phyloP scores from a whole-genome alignment of 2,113 vertebrate species.

The Lycaon pictus region DNA sequence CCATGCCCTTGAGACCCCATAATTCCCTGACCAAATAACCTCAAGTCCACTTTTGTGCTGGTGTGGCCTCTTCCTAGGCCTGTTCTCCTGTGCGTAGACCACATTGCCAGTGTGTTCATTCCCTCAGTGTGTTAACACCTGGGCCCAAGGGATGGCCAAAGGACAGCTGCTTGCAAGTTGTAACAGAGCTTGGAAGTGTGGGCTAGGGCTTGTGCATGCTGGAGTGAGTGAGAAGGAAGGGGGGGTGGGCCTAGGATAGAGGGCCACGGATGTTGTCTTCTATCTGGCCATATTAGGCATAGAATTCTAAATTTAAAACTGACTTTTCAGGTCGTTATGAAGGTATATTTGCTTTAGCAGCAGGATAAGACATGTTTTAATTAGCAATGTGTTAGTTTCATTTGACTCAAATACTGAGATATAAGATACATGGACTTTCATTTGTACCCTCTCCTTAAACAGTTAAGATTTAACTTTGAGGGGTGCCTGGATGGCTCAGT shows the following conservation, averaged over 20 bases:
- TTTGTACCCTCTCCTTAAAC: neutral
- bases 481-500: no score
- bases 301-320: neutral
- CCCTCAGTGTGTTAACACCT: neutral
- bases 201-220: neutral
- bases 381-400: neutral
- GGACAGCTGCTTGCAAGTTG: neutral
- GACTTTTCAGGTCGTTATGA: neutral
- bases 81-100: neutral
- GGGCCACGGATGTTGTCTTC: neutral
- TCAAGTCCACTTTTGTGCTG: neutral
- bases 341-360: neutral
- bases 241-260: neutral
- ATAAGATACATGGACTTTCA: neutral
- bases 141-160: neutral
- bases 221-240: neutral
- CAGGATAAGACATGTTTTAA: neutral
- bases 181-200: neutral
- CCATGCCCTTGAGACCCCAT: neutral
- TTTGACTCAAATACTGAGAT: neutral
- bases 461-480: neutral
- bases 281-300: neutral
- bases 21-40: neutral
- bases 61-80: neutral
- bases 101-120: neutral